Conservation (phyloP, 2,888 invertebrate species). For the Scaptomyza flava region DNA sequence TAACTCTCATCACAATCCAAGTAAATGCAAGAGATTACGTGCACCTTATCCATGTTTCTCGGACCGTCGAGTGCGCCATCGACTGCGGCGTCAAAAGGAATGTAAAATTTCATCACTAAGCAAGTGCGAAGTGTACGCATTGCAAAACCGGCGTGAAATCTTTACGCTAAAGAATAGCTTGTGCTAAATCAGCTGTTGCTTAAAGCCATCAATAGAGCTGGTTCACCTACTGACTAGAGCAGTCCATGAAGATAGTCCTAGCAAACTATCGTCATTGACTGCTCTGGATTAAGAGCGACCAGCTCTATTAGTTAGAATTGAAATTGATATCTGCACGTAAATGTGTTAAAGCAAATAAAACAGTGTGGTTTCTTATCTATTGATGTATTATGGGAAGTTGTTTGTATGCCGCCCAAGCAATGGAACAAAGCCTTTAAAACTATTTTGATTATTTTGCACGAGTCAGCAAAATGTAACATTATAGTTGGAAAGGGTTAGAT, state of each 20-base stretch:
- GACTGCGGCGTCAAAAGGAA: neutral
- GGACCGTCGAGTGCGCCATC: constrained; percentile 20
- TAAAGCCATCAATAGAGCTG: too few species aligned
- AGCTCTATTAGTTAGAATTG: too few species aligned
- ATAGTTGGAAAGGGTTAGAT: constrained; percentile 12
- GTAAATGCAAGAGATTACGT: constrained; percentile 36
- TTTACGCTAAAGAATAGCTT: neutral
- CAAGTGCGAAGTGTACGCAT: neutral
- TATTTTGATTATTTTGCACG: constrained; percentile 6
- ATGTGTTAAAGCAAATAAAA: too few species aligned
- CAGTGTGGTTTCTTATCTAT: too few species aligned
- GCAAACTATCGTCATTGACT: neutral
- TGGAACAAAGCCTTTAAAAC: constrained; percentile 16
- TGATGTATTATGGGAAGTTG: too few species aligned
- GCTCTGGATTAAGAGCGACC: neutral
- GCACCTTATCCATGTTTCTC: constrained; percentile 60
- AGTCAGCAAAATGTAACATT: neutral
- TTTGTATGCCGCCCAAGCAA: too few species aligned
- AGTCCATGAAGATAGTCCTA: neutral
- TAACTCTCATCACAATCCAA: rapidly evolving
- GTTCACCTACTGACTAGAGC: neutral
- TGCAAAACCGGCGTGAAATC: neutral
- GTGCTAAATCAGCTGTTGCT: too few species aligned
- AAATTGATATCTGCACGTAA: too few species aligned
- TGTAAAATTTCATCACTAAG: neutral